Evolutionary conservation across 2,888 invertebrate genomes (phyloP).

Genomic region (Notodonta dromedarius): DNA sequence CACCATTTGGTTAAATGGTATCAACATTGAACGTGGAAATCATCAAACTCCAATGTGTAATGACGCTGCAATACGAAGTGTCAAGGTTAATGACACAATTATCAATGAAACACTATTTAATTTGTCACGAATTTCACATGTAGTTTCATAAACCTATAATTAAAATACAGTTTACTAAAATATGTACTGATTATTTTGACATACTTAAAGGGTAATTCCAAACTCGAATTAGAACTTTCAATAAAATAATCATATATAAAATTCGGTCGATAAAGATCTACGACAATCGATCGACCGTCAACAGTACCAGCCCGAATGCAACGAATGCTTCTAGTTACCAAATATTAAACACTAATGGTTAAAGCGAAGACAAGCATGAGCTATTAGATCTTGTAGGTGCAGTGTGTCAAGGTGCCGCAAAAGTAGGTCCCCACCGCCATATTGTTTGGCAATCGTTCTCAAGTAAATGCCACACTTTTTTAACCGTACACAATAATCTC

Average conservation of each 20-base stretch:
- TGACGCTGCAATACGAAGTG: slow-evolving; percentile 27
- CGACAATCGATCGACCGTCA: too few relatives aligned
- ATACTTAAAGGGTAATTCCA: too few relatives aligned
- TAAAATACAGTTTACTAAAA: too few relatives aligned
- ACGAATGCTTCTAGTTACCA: slow-evolving; percentile 15
- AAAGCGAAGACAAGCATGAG: slow-evolving; percentile 31
- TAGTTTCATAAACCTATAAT: too few relatives aligned
- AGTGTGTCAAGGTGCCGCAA: slow-evolving; percentile 41
- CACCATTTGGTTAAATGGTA: neutral
- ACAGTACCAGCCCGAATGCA: neutral
- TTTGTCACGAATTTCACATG: too few relatives aligned
- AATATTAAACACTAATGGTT: slow-evolving; percentile 34
- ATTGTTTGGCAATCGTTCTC: slow-evolving; percentile 39
- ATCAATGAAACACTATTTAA: slow-evolving; percentile 1
- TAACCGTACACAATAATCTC: slow-evolving; percentile 30
- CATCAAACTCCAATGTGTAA: slow-evolving; percentile 19
- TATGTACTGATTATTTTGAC: too few relatives aligned
- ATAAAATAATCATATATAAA: too few relatives aligned
- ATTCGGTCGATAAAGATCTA: too few relatives aligned
- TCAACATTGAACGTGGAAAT: neutral
- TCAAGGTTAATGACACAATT: slow-evolving; percentile 31
- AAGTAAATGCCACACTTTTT: slow-evolving; percentile 38
- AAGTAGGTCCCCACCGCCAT: slow-evolving; percentile 35
- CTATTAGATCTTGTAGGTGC: slow-evolving; percentile 38
- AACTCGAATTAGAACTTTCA: too few relatives aligned